phyloP scores from a whole-genome alignment of 2,797 vertebrate genomes.

The Anabas testudineus region DNA sequence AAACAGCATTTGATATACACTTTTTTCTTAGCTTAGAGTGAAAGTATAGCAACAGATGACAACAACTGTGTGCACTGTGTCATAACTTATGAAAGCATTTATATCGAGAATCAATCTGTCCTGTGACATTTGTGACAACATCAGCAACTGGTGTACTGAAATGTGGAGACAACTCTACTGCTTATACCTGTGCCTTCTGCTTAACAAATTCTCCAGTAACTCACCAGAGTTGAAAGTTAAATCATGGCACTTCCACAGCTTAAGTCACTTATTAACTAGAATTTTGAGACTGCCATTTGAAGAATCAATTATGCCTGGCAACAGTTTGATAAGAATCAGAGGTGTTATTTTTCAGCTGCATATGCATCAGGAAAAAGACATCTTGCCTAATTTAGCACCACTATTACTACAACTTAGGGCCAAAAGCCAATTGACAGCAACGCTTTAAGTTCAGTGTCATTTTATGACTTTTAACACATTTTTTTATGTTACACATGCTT shows the following conservation, averaged over 20 bases:
- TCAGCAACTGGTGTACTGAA: conserved; percentile 45
- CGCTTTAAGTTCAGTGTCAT: conserved; percentile 65
- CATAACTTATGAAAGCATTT: conserved; percentile 51
- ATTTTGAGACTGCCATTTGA: conserved; percentile 22
- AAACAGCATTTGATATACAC: conserved; percentile 42
- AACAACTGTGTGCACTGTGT: conserved; percentile 45
- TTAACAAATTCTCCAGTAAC: conserved; percentile 38
- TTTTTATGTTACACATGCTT: conserved; percentile 39
- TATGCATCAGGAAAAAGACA: conserved; percentile 59
- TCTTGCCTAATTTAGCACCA: conserved; percentile 62
- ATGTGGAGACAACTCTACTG: conserved; percentile 24
- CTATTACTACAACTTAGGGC: conserved; percentile 53
- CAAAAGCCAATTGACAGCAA: conserved; percentile 62
- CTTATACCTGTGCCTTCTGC: conserved; percentile 26
- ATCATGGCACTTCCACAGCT: conserved; percentile 7
- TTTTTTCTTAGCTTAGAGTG: conserved; percentile 32
- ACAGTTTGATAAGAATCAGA: conserved; percentile 41
- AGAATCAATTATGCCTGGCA: conserved; percentile 41
- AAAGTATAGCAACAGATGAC: conserved; percentile 42
- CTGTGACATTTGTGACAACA: conserved; percentile 60
- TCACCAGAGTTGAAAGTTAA: conserved; percentile 36
- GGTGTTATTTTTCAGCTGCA: conserved; percentile 30
- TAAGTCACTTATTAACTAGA: conserved; percentile 20
- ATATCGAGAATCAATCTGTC: conserved; percentile 56
- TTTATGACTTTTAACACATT: conserved; percentile 71